Conservation (phyloP, 2,113 vertebrate genomes). For the Cephalophus harveyi region DNA sequence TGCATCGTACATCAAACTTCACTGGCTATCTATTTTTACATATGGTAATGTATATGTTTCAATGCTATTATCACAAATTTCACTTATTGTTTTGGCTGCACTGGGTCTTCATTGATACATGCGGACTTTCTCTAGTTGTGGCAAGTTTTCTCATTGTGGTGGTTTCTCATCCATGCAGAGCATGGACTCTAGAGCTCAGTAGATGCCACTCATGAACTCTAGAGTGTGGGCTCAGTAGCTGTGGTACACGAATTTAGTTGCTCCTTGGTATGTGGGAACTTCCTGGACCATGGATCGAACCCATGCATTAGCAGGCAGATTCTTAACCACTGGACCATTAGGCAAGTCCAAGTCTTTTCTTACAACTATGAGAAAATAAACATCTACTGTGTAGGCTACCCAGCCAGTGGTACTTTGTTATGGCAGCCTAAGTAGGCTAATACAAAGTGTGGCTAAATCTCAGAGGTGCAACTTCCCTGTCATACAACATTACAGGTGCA, state of each 20-base stretch:
- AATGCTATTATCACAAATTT: neutral
- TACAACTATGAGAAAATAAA: neutral
- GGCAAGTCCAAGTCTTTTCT: neutral
- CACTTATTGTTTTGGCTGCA: neutral
- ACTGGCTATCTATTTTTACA: neutral
- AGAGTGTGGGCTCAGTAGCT: neutral
- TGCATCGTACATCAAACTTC: neutral
- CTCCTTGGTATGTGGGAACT: neutral
- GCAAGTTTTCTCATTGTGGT: neutral
- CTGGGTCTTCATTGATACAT: neutral
- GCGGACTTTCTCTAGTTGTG: neutral
- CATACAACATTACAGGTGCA: neutral
- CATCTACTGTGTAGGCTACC: neutral
- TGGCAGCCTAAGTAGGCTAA: neutral
- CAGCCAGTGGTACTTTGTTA: neutral
- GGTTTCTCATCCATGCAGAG: neutral
- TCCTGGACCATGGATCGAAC: neutral
- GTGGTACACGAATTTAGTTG: neutral
- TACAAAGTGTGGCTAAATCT: neutral
- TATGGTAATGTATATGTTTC: neutral
- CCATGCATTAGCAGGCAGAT: neutral
- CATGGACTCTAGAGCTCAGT: neutral
- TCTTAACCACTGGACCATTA: neutral
- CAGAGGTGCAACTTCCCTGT: neutral
- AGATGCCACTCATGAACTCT: neutral